phyloP scores from a whole-genome alignment of 37 sponge, comb jelly and placozoan species.

The Mnemiopsis leidyi region DNA sequence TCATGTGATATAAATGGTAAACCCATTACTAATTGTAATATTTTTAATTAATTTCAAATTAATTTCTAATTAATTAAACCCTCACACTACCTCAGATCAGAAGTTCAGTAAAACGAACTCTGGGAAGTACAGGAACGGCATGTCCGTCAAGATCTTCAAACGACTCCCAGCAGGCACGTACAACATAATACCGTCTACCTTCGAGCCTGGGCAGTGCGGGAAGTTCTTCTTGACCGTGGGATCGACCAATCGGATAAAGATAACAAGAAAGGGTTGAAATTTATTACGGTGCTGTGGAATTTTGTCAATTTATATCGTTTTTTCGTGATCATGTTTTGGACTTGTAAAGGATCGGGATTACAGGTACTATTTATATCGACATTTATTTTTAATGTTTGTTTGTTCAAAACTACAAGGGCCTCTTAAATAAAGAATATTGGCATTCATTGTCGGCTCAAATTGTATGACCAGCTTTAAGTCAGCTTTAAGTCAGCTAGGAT shows the following conservation, averaged over 20 bases:
- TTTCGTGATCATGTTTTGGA: not conserved
- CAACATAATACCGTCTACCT: conserved; percentile 74
- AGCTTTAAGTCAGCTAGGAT: too few species aligned
- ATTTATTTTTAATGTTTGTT: not conserved
- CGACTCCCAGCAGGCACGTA: conserved; percentile 66
- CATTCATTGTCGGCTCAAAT: too few species aligned
- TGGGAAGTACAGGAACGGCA: conserved; percentile 3
- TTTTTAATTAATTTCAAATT: too few species aligned
- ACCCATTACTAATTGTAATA: too few species aligned
- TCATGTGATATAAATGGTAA: too few species aligned
- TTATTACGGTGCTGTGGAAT: too few species aligned
- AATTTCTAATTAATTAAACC: too few species aligned
- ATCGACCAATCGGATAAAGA: not conserved
- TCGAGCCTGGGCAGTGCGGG: conserved; percentile 68
- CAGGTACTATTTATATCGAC: not conserved
- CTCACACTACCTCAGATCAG: conserved; percentile 43
- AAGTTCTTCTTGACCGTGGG: conserved; percentile 69
- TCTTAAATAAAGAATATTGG: too few species aligned
- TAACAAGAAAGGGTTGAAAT: not conserved
- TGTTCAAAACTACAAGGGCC: too few species aligned
- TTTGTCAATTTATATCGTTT: too few species aligned
- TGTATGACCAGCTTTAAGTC: too few species aligned
- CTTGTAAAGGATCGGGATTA: not conserved
- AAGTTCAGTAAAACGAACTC: conserved; percentile 45
- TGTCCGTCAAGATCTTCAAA: conserved; percentile 47